Evolutionary conservation across 1,140 invertebrate species (phyloP).

Genomic region (Drosophila mojavensis): DNA sequence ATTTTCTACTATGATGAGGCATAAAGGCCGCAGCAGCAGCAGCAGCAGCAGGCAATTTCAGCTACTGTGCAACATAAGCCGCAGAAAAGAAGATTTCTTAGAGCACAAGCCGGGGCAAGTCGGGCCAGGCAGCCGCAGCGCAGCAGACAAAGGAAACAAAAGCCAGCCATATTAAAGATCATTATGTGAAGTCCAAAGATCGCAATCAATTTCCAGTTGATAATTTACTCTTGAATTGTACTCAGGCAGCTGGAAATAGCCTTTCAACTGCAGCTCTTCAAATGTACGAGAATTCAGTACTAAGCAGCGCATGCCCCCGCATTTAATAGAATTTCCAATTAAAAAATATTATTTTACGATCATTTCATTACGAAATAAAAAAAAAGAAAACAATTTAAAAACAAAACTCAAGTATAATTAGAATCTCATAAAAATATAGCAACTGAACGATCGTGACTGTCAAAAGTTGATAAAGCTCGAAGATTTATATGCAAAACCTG

Average conservation of each 20-base stretch:
- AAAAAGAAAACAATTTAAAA: background rate
- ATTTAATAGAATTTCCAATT: background rate
- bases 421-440: background rate
- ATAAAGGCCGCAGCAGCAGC: conserved; percentile 20
- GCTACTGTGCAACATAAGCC: conserved; percentile 42
- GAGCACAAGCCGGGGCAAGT: background rate
- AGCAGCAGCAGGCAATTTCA: conserved; percentile 27
- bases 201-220: conserved; percentile 23
- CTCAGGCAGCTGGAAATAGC: background rate
- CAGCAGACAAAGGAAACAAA: conserved; percentile 19
- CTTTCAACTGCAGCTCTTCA: conserved; percentile 1
- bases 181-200: conserved; percentile 22
- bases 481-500: conserved; percentile 10
- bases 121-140: background rate
- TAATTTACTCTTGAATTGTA: conserved; percentile 15
- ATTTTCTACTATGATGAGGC: conserved; percentile 21
- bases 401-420: conserved; percentile 9
- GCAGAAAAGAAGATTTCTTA: conserved; percentile 32
- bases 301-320: background rate
- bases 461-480: background rate
- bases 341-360: background rate
- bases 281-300: background rate
- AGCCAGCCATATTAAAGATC: conserved; percentile 26
- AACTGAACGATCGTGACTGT: conserved; percentile 9
- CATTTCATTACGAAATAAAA: conserved; percentile 4